Conservation (phyloP, 2,888 invertebrate species). For the Rhamphomyia laevipes region DNA sequence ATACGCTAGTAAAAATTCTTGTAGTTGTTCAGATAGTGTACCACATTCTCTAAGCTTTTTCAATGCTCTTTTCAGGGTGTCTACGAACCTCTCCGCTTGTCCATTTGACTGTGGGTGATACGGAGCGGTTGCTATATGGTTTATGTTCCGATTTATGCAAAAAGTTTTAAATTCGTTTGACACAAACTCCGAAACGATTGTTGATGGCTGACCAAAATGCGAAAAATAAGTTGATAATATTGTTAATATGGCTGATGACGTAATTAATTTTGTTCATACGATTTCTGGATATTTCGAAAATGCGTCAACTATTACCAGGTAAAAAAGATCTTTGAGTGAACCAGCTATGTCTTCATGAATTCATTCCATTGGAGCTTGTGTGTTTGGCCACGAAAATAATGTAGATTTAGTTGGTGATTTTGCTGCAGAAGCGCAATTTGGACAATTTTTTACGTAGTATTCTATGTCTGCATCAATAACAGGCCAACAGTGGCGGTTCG, state of each 20-base stretch:
- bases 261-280: neutral
- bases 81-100: too few relatives aligned
- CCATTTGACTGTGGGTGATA: too few relatives aligned
- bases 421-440: constrained; percentile 18
- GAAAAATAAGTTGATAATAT: neutral
- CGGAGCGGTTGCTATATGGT: too few relatives aligned
- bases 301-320: constrained; percentile 9
- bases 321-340: constrained; percentile 14
- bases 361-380: too few relatives aligned
- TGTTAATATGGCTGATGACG: too few relatives aligned
- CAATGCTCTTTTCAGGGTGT: too few relatives aligned
- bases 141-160: too few relatives aligned
- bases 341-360: constrained; percentile 37
- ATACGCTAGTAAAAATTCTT: too few relatives aligned
- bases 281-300: constrained; percentile 12
- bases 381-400: constrained; percentile 21
- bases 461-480: constrained; percentile 21
- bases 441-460: constrained; percentile 16
- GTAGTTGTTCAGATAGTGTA: too few relatives aligned
- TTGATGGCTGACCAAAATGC: too few relatives aligned
- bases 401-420: constrained; percentile 21
- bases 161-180: too few relatives aligned
- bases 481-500: constrained; percentile 19
- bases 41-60: too few relatives aligned
- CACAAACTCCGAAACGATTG: constrained; percentile 12